These are phyloP conservation scores for Pachyseris speciosa DNA, from an alignment of 64 coral and sea anemone genomes.

Conservation along the genomic window DNA sequence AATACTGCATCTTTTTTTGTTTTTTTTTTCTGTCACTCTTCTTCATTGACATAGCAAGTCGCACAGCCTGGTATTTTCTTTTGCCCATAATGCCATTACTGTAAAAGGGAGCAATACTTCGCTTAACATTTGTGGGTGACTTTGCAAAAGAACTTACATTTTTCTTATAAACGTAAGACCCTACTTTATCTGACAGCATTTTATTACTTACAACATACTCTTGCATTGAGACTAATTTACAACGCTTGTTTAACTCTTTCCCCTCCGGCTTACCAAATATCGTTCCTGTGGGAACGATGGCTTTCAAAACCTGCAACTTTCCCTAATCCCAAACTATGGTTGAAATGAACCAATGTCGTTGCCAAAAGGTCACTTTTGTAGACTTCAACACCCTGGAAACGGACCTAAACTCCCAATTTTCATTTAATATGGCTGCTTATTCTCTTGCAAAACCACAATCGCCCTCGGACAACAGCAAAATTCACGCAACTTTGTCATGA, in stretches of 20 bases:
- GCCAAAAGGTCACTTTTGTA: no score
- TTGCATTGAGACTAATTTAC: conserved; percentile 48
- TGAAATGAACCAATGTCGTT: no score
- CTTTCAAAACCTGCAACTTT: no score
- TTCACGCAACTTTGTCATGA: no score
- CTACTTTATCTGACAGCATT: conserved; percentile 46
- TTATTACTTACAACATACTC: conserved; percentile 63
- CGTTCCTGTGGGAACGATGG: no score
- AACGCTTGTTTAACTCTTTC: conserved; percentile 67
- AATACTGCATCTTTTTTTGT: conserved; percentile 25
- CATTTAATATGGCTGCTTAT: no score
- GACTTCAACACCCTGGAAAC: no score
- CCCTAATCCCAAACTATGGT: no score
- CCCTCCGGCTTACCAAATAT: no score
- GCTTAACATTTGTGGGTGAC: conserved; percentile 59
- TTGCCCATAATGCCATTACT: conserved; percentile 81
- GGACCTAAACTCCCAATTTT: no score
- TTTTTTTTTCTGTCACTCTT: neutral
- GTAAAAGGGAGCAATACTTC: conserved; percentile 83
- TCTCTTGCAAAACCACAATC: no score
- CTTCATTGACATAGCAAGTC: conserved; percentile 66
- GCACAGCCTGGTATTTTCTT: conserved; percentile 71
- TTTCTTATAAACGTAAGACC: conserved; percentile 11
- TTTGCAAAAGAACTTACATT: conserved; percentile 62
- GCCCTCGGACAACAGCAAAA: no score